Conservation (phyloP, 2,797 vertebrate species). For the Australoheros facetus region DNA sequence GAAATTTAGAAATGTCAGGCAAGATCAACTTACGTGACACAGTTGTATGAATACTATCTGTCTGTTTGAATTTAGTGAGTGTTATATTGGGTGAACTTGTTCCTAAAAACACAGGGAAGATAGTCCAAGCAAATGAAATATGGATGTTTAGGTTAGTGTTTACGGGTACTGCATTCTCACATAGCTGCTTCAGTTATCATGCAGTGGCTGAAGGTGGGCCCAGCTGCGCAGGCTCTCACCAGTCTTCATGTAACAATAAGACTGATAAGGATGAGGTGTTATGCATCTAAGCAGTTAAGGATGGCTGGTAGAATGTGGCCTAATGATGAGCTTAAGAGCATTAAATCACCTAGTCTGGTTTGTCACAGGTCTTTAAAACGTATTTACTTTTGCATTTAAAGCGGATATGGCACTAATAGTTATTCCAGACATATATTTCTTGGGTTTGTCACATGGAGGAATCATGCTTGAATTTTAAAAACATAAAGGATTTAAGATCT, state of each 20-base stretch:
- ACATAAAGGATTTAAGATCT: conserved; percentile 42
- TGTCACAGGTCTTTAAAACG: neutral
- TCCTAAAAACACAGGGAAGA: neutral
- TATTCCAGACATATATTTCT: neutral
- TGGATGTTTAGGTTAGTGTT: neutral
- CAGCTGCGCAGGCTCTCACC: neutral
- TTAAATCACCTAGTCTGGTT: neutral
- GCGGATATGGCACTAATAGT: neutral
- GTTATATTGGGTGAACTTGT: neutral
- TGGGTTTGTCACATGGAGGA: neutral
- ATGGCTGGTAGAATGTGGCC: neutral
- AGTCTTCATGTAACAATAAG: neutral
- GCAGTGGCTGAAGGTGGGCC: neutral
- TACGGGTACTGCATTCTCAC: neutral
- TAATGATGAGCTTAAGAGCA: neutral
- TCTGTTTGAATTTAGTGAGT: conserved; percentile 5
- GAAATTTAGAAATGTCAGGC: neutral
- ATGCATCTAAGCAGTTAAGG: neutral
- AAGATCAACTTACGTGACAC: neutral
- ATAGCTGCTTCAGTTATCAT: neutral
- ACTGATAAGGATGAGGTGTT: neutral
- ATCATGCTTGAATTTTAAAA: conserved; percentile 6
- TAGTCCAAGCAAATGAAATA: neutral
- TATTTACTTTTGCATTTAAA: conserved; percentile 5
- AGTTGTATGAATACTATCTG: neutral